Evolutionary conservation across 2,888 invertebrate genomes (phyloP).

Genomic region (Hemaris fuciformis): DNA sequence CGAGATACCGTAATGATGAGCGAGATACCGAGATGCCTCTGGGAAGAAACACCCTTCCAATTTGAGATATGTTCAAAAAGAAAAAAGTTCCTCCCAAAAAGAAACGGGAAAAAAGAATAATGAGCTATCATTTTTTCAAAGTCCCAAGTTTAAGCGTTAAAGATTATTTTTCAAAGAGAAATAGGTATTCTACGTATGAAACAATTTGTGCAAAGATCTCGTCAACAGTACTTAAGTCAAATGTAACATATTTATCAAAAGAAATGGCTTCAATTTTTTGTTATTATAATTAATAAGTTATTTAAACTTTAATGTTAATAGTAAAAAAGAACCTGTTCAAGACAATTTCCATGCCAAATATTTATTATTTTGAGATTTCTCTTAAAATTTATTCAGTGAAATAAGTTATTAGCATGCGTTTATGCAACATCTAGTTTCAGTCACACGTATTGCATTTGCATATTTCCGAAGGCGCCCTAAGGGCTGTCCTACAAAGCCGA

Average conservation of each 20-base stretch:
- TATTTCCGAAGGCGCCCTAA: constrained; percentile 24
- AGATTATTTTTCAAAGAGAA: too few relatives aligned
- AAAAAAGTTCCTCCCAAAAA: background rate
- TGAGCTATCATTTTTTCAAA: background rate
- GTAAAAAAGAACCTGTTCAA: too few relatives aligned
- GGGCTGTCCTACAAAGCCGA: constrained; percentile 25
- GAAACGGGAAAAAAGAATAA: background rate
- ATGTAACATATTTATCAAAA: background rate
- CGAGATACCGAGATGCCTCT: background rate
- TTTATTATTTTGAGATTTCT: background rate
- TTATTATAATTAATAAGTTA: too few relatives aligned
- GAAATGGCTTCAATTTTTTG: too few relatives aligned
- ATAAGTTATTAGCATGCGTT: background rate
- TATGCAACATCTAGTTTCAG: constrained; percentile 10
- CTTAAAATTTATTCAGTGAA: background rate
- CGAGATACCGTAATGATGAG: background rate
- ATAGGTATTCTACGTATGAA: too few relatives aligned
- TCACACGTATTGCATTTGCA: constrained; percentile 14
- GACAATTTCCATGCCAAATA: background rate
- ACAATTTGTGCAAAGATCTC: too few relatives aligned
- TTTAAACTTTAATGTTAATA: too few relatives aligned
- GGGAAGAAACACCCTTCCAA: background rate
- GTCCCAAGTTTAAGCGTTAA: too few relatives aligned
- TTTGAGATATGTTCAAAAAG: background rate
- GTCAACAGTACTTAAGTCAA: too few relatives aligned